These are phyloP conservation scores for Sylvietta virens DNA, from an alignment of 2,113 vertebrate species.

Conservation along the genomic window DNA sequence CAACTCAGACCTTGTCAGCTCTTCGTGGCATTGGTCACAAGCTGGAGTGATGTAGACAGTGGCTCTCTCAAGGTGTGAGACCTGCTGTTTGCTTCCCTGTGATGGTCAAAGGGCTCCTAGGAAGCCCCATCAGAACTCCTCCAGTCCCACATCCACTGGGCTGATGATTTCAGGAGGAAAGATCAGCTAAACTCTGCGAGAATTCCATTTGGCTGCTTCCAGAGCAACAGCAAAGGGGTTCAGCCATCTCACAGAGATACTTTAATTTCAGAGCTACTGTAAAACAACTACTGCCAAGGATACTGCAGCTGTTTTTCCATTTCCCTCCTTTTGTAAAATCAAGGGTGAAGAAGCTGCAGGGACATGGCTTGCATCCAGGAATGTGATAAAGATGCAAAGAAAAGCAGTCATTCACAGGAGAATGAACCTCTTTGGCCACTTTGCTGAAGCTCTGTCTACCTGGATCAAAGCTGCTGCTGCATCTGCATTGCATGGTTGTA, in stretches of 20 bases:
- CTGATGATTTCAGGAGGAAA: not conserved
- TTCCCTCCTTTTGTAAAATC: not conserved
- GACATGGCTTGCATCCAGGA: conserved; percentile 2
- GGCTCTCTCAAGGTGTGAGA: rapidly evolving
- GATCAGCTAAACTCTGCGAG: not conserved
- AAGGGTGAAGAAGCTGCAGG: conserved; percentile 9
- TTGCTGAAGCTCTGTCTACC: conserved; percentile 9
- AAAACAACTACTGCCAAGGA: conserved; percentile 21
- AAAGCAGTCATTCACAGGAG: not conserved
- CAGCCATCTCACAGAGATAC: not conserved
- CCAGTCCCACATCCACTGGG: rapidly evolving
- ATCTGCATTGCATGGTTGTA: not conserved
- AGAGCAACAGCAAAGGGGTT: not conserved
- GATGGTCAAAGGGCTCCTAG: not conserved
- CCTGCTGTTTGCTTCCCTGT: not conserved
- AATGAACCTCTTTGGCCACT: not conserved
- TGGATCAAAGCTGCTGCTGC: conserved; percentile 30
- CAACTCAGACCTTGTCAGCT: not conserved
- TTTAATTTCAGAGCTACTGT: conserved; percentile 2
- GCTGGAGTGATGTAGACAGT: not conserved
- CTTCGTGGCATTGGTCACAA: not conserved
- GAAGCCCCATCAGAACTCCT: not conserved
- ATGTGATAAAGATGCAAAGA: conserved; percentile 35
- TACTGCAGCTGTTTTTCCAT: conserved; percentile 3
- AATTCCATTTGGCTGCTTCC: not conserved